Conservation (phyloP, 1,140 invertebrate species). For the Ceratitis capitata region DNA sequence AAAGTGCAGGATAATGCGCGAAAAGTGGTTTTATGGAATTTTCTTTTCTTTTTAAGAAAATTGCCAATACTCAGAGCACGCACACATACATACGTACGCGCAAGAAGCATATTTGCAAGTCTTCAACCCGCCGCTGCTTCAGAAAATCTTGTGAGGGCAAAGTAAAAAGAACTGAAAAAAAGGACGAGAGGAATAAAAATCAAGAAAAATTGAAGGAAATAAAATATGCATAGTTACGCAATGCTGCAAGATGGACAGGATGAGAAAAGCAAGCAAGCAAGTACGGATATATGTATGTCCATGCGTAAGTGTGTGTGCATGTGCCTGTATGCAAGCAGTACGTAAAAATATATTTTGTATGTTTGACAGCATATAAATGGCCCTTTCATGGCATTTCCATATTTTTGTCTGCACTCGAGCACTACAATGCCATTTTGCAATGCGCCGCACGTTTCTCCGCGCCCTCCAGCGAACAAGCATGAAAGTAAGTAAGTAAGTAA, state of each 20-base stretch:
- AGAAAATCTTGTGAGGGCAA: too few species aligned
- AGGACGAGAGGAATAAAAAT: neutral
- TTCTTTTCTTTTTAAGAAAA: neutral
- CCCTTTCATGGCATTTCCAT: neutral
- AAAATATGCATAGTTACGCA: slow-evolving; percentile 11
- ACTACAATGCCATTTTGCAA: neutral
- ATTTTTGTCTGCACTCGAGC: slow-evolving; percentile 7
- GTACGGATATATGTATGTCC: neutral
- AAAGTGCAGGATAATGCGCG: neutral
- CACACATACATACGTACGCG: neutral
- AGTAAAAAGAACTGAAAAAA: too few species aligned
- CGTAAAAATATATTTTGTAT: neutral
- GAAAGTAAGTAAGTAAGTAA: neutral
- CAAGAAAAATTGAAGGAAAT: neutral
- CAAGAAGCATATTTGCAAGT: too few species aligned
- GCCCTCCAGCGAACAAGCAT: neutral
- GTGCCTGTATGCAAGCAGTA: neutral
- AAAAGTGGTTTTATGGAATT: neutral
- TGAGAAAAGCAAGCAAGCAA: neutral
- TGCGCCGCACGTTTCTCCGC: neutral
- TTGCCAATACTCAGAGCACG: neutral
- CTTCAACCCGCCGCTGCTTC: too few species aligned
- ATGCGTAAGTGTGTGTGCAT: neutral
- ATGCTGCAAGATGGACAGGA: neutral
- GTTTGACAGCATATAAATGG: neutral